Conservation (phyloP, 2,797 vertebrate genomes). For the Propithecus perrieri region DNA sequence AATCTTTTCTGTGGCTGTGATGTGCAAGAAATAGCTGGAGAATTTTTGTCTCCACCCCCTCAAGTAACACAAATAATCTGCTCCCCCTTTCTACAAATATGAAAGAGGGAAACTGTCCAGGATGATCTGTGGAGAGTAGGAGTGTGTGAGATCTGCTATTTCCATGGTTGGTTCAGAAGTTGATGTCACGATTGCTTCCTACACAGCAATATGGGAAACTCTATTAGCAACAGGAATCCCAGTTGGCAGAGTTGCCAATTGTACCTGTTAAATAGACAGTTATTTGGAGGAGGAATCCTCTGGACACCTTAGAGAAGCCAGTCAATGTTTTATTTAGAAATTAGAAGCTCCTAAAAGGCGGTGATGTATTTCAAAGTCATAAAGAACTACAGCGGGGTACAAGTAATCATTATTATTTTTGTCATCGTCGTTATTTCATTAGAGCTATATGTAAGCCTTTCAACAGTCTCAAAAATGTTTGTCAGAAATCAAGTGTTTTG, state of each 20-base stretch:
- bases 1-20: slow-evolving; percentile 57
- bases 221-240: slow-evolving; percentile 66
- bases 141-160: slow-evolving; percentile 76
- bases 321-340: slow-evolving; percentile 1
- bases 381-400: neutral
- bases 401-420: neutral
- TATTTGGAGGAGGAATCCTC: slow-evolving; percentile 58
- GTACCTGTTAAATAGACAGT: slow-evolving; percentile 66
- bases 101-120: slow-evolving; percentile 64
- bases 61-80: slow-evolving; percentile 72
- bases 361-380: neutral
- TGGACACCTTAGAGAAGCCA: slow-evolving; percentile 44
- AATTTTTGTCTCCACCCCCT: slow-evolving; percentile 78
- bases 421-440: neutral
- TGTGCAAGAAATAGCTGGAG: slow-evolving; percentile 69
- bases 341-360: neutral
- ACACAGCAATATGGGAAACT: slow-evolving; percentile 76
- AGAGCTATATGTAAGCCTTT: neutral
- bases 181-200: slow-evolving; percentile 77
- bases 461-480: neutral
- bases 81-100: slow-evolving; percentile 53
- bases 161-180: slow-evolving; percentile 64
- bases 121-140: slow-evolving; percentile 65
- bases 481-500: neutral
- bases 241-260: slow-evolving; percentile 59